Percentiles rank a stretch among this genome's conserved stretches.
phyloP scores from a whole-genome alignment of 2,797 vertebrate genomes.

The Eurystomus glaucurus region DNA sequence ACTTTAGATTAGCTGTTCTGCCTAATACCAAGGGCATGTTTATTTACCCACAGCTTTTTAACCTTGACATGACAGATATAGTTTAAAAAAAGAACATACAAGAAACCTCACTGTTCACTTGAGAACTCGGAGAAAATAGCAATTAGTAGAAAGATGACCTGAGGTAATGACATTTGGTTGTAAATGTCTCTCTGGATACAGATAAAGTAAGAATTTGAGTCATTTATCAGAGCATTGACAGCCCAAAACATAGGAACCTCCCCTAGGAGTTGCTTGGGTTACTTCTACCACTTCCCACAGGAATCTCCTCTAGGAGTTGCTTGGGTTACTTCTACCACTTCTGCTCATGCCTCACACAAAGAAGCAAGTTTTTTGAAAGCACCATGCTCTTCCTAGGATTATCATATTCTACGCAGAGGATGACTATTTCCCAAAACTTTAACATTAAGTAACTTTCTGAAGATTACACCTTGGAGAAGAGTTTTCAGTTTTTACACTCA shows the following conservation, averaged over 20 bases:
- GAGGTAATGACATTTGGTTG: conserved; percentile 1
- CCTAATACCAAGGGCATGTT: conserved; percentile 8
- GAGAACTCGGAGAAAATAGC: conserved; percentile 39
- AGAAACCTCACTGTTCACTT: conserved; percentile 41
- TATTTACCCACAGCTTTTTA: conserved; percentile 63
- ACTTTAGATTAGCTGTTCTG: conserved; percentile 50
- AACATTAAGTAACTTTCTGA: background rate
- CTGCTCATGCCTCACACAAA: background rate
- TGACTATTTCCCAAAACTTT: background rate
- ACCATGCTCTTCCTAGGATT: background rate
- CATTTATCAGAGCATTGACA: conserved; percentile 35
- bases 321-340: background rate
- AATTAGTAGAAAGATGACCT: conserved; percentile 45
- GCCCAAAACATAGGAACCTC: background rate
- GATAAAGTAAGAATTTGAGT: conserved; percentile 61
- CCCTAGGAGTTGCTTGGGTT: background rate
- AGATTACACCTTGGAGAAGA: background rate
- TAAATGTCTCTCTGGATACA: conserved; percentile 18
- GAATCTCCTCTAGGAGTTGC: no score
- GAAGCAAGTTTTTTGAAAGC: background rate
- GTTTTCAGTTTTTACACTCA: background rate
- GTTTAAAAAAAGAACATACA: conserved; percentile 24
- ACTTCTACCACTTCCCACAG: background rate
- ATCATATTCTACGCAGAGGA: background rate
- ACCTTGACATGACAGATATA: conserved; percentile 41